These are phyloP conservation scores for Capitulum mitella DNA, from an alignment of 2,888 invertebrate genomes.

Conservation along the genomic window DNA sequence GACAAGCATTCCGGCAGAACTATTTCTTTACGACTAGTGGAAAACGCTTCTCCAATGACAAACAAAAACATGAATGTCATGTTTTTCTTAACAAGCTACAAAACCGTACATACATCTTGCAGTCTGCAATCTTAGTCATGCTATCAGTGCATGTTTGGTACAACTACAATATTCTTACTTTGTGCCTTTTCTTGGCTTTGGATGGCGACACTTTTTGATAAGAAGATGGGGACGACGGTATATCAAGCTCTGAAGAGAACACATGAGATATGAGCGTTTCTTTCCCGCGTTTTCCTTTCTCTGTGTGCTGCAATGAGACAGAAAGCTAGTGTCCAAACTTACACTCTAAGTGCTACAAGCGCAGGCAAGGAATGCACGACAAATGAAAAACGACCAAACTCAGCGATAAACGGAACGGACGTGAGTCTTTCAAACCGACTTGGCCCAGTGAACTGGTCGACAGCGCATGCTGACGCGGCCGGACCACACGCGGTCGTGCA, in stretches of 20 bases:
- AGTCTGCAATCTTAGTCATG: no score
- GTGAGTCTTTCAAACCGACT: neutral
- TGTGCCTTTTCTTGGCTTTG: neutral
- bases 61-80: no score
- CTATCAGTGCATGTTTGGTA: neutral
- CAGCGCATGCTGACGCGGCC: no score
- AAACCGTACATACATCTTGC: no score
- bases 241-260: conserved; percentile 2
- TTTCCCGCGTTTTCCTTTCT: neutral
- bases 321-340: neutral
- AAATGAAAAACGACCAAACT: neutral
- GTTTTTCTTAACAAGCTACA: no score
- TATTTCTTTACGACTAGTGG: no score
- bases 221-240: neutral
- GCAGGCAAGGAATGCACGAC: neutral
- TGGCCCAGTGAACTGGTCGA: no score
- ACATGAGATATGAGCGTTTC: neutral
- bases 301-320: neutral
- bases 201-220: neutral
- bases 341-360: neutral
- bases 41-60: no score
- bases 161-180: neutral
- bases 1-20: no score
- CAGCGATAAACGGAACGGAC: neutral
- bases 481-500: neutral